Percentiles rank a stretch among this genome's conserved stretches.
These are phyloP conservation scores for Agrotis segetum DNA, from an alignment of 2,888 invertebrate species.

Conservation along the genomic window DNA sequence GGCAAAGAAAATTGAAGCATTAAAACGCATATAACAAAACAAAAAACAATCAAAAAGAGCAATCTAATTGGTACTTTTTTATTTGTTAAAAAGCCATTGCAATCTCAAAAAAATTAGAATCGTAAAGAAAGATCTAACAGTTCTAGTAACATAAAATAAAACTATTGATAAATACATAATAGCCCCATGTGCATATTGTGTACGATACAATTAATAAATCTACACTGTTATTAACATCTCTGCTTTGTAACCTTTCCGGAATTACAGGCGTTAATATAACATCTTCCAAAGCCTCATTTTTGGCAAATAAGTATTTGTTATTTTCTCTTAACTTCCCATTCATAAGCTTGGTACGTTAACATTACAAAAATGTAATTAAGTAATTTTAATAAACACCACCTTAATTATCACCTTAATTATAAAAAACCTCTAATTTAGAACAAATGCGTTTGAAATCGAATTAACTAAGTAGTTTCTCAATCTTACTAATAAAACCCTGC, in stretches of 20 bases:
- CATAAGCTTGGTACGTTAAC: not conserved
- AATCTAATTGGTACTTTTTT: not conserved
- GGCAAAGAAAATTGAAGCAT: not conserved
- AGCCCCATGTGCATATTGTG: too few species aligned
- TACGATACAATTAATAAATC: not conserved
- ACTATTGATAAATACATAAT: too few species aligned
- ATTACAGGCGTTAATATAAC: not conserved
- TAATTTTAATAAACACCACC: not conserved
- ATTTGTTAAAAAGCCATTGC: not conserved
- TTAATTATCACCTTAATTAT: too few species aligned
- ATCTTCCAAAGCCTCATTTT: not conserved
- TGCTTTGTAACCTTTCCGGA: not conserved
- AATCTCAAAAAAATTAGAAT: not conserved
- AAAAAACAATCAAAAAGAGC: too few species aligned
- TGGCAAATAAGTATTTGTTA: not conserved
- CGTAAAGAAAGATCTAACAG: not conserved
- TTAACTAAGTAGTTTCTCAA: not conserved
- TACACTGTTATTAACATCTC: not conserved
- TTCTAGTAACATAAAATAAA: not conserved
- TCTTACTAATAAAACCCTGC: conserved; percentile 4
- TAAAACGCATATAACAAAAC: too few species aligned
- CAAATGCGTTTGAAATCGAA: not conserved
- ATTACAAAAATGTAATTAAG: not conserved
- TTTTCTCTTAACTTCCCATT: not conserved
- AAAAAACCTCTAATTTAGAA: not conserved